Evolutionary conservation across 2,888 invertebrate genomes (phyloP).

Genomic region (Lasioglossum zephyrum): DNA sequence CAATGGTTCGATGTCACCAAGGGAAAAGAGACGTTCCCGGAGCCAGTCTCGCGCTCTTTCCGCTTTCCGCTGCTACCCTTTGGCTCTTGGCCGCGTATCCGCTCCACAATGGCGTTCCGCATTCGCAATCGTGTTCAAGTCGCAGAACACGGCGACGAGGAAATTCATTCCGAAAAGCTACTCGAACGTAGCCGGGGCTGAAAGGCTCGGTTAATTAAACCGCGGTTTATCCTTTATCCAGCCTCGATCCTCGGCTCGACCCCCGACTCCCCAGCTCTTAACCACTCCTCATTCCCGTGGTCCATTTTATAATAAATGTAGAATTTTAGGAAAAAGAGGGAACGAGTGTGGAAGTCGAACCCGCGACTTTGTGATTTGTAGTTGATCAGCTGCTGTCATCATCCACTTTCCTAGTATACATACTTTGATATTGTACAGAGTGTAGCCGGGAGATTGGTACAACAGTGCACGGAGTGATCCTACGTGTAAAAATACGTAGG

Average conservation of each 20-base stretch:
- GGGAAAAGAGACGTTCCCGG: conserved; percentile 43
- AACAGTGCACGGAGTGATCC: no score
- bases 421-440: not conserved
- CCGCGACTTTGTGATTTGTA: not conserved
- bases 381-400: not conserved
- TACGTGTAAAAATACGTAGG: not conserved
- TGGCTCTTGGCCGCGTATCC: conserved; percentile 5
- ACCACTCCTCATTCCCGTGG: not conserved
- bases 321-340: not conserved
- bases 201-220: conserved; percentile 70
- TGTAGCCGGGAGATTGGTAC: not conserved
- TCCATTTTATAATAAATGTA: conserved; percentile 10
- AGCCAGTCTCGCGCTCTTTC: conserved; percentile 11
- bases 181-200: conserved; percentile 49
- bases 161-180: conserved; percentile 68
- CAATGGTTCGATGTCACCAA: conserved; percentile 53
- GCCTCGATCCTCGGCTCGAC: conserved; percentile 43
- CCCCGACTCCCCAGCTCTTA: conserved; percentile 1
- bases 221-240: conserved; percentile 67
- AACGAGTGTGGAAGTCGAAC: not conserved
- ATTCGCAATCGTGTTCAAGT: not conserved
- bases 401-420: not conserved
- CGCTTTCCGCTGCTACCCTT: conserved; percentile 6
- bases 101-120: not conserved
- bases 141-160: conserved; percentile 27